Evolutionary conservation across 2,888 invertebrate species (phyloP), one percentile per base, ranked within the genome.

Genomic region (Hipparchia sbordonii): DNA sequence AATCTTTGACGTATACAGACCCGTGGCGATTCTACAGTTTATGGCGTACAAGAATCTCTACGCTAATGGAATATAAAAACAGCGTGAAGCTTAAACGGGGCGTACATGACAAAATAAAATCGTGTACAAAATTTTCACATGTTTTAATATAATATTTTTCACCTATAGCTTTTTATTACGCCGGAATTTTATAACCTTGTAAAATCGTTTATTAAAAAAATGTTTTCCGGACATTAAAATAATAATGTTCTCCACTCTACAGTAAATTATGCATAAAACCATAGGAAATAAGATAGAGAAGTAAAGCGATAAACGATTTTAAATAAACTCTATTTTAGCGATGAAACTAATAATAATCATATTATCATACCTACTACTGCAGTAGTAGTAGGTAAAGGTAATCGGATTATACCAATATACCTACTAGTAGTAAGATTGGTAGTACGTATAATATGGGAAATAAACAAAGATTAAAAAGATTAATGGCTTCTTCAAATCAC

Each of bases 1-100:
- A 39, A 4, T 39, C 5, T 39, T 5, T 10, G 12, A 52, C 12
- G 65, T 39, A 66, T 39, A 66, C 39, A 66, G 10, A 62, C 46
- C 4, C 9, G 6, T 5, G 39, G 54, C 52, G 8, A 12, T 23
- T 51, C 12, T 33, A 13, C 51, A 39, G 60, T 60, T 7, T 69
- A 69, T 61, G 39, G 23, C 9, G 39, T 39, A 61, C 69, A 69
- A 69, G 56, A 59, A 52, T 46, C 48, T 52, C 69, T 52, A 61
- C 52, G 60, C 52, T 69, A 69, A 69, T 69, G 69, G 69, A 69
- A 69, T 69, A 69, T 69, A 61, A 69, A 69, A 69, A 52, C 60
- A 52, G 12, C 69, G 52, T 52, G 69, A 61, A 69, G 69, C 52
- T 61, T 69, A 61, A 69, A 61, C 69, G 60, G 69, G 12, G 61